phyloP scores from a whole-genome alignment of 2,888 invertebrate genomes.

The Mechanitis mazaeus region DNA sequence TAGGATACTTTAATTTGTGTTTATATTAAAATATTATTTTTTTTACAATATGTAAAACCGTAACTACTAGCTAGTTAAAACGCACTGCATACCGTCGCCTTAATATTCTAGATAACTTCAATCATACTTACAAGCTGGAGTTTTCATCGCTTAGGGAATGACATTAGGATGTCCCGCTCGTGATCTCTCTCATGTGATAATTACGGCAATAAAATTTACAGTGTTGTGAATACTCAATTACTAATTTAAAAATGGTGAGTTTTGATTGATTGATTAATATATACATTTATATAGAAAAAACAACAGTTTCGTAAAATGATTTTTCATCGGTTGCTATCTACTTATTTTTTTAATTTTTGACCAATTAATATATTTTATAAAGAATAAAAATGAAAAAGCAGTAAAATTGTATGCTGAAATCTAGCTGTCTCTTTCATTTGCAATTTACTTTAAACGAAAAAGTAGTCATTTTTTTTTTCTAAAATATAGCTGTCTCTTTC shows the following conservation, averaged over 20 bases:
- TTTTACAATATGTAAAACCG: background rate
- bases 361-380: no score
- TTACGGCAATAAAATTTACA: constrained; percentile 2
- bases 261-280: background rate
- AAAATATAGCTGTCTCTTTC: background rate
- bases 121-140: constrained; percentile 44
- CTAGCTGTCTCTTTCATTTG: no score
- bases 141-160: constrained; percentile 31
- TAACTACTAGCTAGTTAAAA: background rate
- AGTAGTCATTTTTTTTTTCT: no score
- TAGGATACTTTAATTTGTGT: no score
- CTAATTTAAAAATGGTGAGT: constrained; percentile 28
- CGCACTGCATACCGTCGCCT: constrained; percentile 35
- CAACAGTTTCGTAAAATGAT: background rate
- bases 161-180: constrained; percentile 26
- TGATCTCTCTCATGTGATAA: constrained; percentile 7
- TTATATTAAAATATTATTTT: background rate
- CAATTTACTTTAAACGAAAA: no score
- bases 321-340: background rate
- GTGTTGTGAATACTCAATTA: constrained; percentile 30
- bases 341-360: no score
- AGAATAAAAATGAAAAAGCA: no score
- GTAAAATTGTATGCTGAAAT: no score
- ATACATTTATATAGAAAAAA: background rate
- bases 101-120: constrained; percentile 43